Base-by-base conservation (phyloP, 2,888 invertebrate genomes). In the Mesorhabditis belari region DNA sequence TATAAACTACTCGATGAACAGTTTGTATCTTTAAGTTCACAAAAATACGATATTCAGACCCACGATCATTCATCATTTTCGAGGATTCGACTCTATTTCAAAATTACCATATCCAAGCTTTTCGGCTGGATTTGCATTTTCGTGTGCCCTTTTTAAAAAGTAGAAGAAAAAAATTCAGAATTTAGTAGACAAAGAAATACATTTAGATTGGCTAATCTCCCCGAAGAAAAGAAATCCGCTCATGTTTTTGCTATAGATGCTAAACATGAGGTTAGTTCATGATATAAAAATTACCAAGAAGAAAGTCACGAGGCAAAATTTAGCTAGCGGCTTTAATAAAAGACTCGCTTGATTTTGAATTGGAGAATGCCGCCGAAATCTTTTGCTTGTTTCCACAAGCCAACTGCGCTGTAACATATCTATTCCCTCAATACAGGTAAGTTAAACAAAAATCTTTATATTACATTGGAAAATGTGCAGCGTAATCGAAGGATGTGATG, bases 31-130 rank as follows among this genome's bases (percentile, higher is more conserved):
- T n/a, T n/a, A n/a, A n/a, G n/a, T n/a, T n/a, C n/a, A n/a, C n/a
- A n/a, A n/a, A n/a, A n/a, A n/a, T n/a, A n/a, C n/a, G n/a, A n/a
- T 35, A 35, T 84, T 85, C 58, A 88, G 90, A 76, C 88, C 91
- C 0, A 90, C 90, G 2, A 92, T 94, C 65, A 90, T 92, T 70
- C 93, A 94, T 83, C 93, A 94, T 82, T 92, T 88, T 80, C 86
- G 87, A 74, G 68, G 77, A 69, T 86, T 58, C 88, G 61, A 65
- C 2, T 19, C 57, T 4, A 35, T 25, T n/a, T 28, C 54, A 49
- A 24, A 35, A 27, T 64, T 66, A 19, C n/a, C 21, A 25, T 65
- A 69, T 44, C 92, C 92, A 0, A 87, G 90, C 83, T 84, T 89
- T 63, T 87, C 88, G 2, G 87, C 90, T 35, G 92, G 92, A 12